Percentiles rank a stretch among this genome's conserved stretches.
These are phyloP conservation scores for Oreochromis spilurus DNA, from an alignment of 2,113 vertebrate genomes.

Conservation along the genomic window DNA sequence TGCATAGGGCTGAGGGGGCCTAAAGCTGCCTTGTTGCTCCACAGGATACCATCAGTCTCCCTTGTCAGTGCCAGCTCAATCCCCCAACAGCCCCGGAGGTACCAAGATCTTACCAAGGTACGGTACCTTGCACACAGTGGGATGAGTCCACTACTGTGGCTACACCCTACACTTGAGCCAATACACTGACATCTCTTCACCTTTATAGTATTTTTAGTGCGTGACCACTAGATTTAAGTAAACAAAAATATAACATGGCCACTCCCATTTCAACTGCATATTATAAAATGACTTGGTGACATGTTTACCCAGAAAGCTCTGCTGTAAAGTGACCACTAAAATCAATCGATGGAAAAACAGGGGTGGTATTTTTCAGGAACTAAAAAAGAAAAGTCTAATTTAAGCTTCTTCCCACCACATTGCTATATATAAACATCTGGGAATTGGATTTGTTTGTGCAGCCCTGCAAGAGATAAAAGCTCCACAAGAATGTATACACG, in stretches of 20 bases:
- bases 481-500: not conserved
- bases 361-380: constrained; percentile 7
- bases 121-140: not conserved
- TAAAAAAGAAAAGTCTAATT: constrained; percentile 7
- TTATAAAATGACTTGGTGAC: not conserved
- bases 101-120: constrained; percentile 86
- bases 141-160: not conserved
- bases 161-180: not conserved
- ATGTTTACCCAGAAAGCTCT: not conserved
- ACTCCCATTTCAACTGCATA: not conserved
- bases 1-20: constrained; percentile 77
- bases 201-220: not conserved
- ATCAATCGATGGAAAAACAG: constrained; percentile 26
- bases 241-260: not conserved
- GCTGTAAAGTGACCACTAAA: not conserved
- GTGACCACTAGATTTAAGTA: not conserved
- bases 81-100: constrained; percentile 76
- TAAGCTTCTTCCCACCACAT: constrained; percentile 30
- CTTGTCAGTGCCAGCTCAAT: constrained; percentile 51
- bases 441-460: constrained; percentile 39
- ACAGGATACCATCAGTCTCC: constrained; percentile 58
- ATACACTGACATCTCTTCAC: not conserved
- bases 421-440: constrained; percentile 52
- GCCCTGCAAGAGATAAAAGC: constrained; percentile 12
- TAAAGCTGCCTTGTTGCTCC: constrained; percentile 79